phyloP scores from a whole-genome alignment of 2,113 vertebrate genomes.

The Choloepus hoffmanni region DNA sequence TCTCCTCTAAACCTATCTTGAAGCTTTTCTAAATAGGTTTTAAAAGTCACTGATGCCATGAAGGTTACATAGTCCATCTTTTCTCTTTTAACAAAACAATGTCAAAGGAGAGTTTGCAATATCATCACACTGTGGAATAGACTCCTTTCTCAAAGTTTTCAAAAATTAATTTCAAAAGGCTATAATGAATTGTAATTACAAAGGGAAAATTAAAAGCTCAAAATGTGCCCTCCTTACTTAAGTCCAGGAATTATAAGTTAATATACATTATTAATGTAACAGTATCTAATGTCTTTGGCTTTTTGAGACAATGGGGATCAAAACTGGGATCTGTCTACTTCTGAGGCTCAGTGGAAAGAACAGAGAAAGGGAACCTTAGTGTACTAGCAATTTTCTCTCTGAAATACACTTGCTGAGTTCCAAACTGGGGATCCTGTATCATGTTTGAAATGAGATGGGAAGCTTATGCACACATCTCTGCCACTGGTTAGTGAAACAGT shows the following conservation, averaged over 20 bases:
- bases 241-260: background rate
- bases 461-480: too few relatives aligned
- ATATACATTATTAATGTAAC: background rate
- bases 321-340: background rate
- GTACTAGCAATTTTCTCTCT: background rate
- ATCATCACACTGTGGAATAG: background rate
- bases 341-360: background rate
- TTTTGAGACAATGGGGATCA: background rate
- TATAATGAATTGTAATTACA: background rate
- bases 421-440: too few relatives aligned
- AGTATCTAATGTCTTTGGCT: background rate
- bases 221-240: rapidly evolving
- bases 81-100: constrained; percentile 59
- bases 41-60: constrained; percentile 76
- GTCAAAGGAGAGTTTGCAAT: constrained; percentile 56
- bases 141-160: background rate
- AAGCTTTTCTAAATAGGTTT: constrained; percentile 83
- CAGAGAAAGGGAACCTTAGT: background rate
- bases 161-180: background rate
- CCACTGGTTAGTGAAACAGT: too few relatives aligned
- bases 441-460: too few relatives aligned
- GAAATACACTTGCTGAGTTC: too few relatives aligned
- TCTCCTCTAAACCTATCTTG: constrained; percentile 83
- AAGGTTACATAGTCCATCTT: constrained; percentile 76
- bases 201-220: background rate